Base-by-base conservation (phyloP, 2,113 vertebrate genomes). In the Ictalurus furcatus region DNA sequence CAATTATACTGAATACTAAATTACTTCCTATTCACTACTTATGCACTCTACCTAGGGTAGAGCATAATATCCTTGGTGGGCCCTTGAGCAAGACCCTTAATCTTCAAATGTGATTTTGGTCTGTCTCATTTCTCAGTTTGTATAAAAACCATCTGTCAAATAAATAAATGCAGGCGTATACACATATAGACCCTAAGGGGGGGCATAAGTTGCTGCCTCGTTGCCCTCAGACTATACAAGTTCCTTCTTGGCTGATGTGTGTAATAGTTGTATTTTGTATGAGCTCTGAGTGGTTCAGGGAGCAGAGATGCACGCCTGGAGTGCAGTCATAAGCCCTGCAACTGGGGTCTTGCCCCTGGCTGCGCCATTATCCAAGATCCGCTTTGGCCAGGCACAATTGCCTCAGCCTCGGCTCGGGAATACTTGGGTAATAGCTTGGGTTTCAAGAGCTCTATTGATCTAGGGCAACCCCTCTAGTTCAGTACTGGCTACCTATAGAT, bases 311-410 rank as follows among this genome's bases (percentile, higher is more conserved):
- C 30, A 61, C 6, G 5, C 30, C 56, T 59, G 19, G 56, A 83
- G 80, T 83, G 80, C 80, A 83, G 17, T 83, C 40, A 59, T 83
- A 83, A 83, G 30, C 30, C 80, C 12, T 83, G 80, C 19, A 19
- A 61, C 30, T 83, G 54, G 80, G 80, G 56, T 83, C 80, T 83
- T 83, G 80, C 54, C 30, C 30, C 56, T 37, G 80, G 80, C 80
- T 40, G 3, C 4, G 5, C 56, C 56, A 83, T 61, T 83, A 61
- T 83, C 80, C 80, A 61, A 23, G 11, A 59, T 83, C 56, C 11
- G 8, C 54, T 82, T 59, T 59, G 56, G 30, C 80, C 6, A 82
- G 9, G 80, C 54, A 37, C n/a, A 40, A 59, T 82, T 82, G 54
- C 54, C 54, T 59, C 28, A 59, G 80, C 19, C 54, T 82, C 14